Percentiles rank a stretch among this genome's conserved stretches.
phyloP scores from a whole-genome alignment of 2,888 invertebrate species.

The Sesamia inferens region DNA sequence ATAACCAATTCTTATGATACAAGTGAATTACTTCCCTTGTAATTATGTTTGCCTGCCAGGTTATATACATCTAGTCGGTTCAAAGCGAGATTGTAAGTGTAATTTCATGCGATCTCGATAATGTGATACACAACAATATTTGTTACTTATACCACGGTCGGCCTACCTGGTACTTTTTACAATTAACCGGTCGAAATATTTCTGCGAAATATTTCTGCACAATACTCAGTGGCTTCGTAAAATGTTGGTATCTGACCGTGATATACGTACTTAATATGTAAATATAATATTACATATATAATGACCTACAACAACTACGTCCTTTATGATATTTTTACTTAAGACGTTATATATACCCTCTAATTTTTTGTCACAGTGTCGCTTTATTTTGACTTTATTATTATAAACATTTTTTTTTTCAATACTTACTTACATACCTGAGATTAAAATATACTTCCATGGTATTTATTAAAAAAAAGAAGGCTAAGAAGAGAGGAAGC shows the following conservation, averaged over 20 bases:
- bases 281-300: constrained; percentile 66
- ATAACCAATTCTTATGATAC: constrained; percentile 65
- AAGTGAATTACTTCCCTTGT: constrained; percentile 48
- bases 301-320: constrained; percentile 85
- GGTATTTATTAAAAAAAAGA: constrained; percentile 64
- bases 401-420: constrained; percentile 83
- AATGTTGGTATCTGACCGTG: constrained; percentile 47
- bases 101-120: constrained; percentile 75
- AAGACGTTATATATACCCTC: constrained; percentile 82
- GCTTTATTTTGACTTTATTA: constrained; percentile 89
- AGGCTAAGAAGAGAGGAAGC: constrained; percentile 81
- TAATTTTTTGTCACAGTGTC: constrained; percentile 89
- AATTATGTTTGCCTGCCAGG: constrained; percentile 64
- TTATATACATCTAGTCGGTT: constrained; percentile 76
- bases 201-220: constrained; percentile 25
- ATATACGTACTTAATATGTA: constrained; percentile 53
- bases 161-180: constrained; percentile 14
- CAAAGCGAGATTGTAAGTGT: constrained; percentile 81
- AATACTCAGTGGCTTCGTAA: constrained; percentile 21
- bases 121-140: constrained; percentile 80
- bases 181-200: constrained; percentile 29
- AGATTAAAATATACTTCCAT: constrained; percentile 74
- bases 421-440: constrained; percentile 84
- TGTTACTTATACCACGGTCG: constrained; percentile 59
- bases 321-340: constrained; percentile 86